A percentile compares a stretch with the other conserved stretches of the same genome.
Conservation (phyloP, 2,113 vertebrate genomes). For the Ahaetulla prasina region DNA sequence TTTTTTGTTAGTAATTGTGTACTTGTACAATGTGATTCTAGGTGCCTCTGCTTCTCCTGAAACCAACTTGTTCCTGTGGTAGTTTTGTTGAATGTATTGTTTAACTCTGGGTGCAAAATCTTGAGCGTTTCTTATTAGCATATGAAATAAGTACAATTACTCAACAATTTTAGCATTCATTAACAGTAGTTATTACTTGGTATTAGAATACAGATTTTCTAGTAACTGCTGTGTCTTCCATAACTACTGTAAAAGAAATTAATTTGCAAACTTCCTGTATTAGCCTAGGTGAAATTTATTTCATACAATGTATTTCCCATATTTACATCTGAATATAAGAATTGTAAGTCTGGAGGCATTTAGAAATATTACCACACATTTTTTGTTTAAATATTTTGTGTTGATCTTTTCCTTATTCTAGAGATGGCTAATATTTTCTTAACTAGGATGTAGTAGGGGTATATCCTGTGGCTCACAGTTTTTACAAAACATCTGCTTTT, state of each 20-base stretch:
- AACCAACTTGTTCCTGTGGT: background rate
- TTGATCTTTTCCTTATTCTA: background rate
- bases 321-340: background rate
- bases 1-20: background rate
- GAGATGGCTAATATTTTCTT: conserved; percentile 7
- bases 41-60: background rate
- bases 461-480: conserved; percentile 23
- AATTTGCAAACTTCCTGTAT: background rate
- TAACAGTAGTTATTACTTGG: background rate
- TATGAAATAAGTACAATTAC: background rate
- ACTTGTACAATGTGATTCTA: background rate
- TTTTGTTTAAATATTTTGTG: background rate
- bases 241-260: background rate
- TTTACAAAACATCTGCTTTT: conserved; percentile 53
- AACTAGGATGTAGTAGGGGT: conserved; percentile 38
- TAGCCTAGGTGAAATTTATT: background rate
- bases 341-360: background rate
- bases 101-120: background rate
- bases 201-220: background rate
- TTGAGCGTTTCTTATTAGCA: background rate
- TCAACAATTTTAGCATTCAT: background rate
- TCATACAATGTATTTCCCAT: background rate
- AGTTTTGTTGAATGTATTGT: background rate
- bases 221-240: background rate
- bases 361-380: background rate